Evolutionary conservation across 35 echinoderm and acorn worm species (phyloP).

Genomic region (Apostichopus japonicus): DNA sequence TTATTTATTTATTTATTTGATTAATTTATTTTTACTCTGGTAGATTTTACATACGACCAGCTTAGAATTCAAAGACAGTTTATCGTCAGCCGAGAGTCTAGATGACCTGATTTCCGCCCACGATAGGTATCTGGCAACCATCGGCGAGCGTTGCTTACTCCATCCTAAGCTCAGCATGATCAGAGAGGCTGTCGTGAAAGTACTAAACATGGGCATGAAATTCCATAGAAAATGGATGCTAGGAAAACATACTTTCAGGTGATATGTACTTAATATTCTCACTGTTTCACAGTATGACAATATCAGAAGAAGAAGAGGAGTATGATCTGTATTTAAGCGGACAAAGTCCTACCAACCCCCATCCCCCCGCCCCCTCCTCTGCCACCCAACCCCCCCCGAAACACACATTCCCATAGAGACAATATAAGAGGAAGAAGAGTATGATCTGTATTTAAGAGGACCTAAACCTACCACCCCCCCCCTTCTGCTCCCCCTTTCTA

Average conservation of each 20-base stretch:
- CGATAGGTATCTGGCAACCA: too few species aligned
- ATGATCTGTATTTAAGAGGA: too few species aligned
- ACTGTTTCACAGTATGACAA: not conserved
- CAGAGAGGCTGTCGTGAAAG: conserved; percentile 82
- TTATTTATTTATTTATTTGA: too few species aligned
- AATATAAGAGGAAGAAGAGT: too few species aligned
- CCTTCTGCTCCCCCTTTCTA: too few species aligned
- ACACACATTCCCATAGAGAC: too few species aligned
- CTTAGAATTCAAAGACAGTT: conserved; percentile 74
- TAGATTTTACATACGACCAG: conserved; percentile 95
- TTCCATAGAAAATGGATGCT: conserved; percentile 89
- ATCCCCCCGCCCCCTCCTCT: too few species aligned
- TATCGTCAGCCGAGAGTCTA: conserved; percentile 65
- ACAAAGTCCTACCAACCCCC: too few species aligned
- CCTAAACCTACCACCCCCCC: too few species aligned
- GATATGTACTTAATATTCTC: not conserved
- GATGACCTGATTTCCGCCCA: conserved; percentile 75
- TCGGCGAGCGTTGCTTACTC: conserved; percentile 85
- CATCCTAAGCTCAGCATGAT: conserved; percentile 83
- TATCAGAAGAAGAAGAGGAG: not conserved
- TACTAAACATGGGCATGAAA: conserved; percentile 75
- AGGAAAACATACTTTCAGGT: conserved; percentile 83
- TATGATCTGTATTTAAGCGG: not conserved
- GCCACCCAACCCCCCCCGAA: too few species aligned
- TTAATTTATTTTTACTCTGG: too few species aligned